Base-by-base conservation (phyloP, 2,797 vertebrate species). In the Clarias pachynema region DNA sequence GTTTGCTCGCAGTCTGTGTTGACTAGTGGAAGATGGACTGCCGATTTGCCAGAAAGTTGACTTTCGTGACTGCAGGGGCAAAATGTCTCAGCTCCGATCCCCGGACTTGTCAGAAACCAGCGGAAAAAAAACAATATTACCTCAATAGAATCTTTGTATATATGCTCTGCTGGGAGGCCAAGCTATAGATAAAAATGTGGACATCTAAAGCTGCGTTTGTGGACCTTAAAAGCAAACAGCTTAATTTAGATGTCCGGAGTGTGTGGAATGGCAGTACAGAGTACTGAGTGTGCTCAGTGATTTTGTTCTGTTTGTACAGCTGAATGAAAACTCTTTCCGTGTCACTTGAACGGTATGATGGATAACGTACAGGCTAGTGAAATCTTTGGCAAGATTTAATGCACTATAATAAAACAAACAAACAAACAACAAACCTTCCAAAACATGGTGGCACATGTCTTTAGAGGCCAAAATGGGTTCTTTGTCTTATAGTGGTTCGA, bases 301-400 rank as follows among this genome's bases (percentile, higher is more conserved):
- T 92, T 65, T 84, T 53, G 89, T 84, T 83, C 74, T 94, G 92
- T 94, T 94, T 95, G 92, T 88, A 93, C 93, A 94, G 93, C 93
- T 94, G 93, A 90, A 80, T 24, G 22, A 80, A 90, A 83, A 53
- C 57, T 84, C 87, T 90, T 90, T 90, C 91, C 91, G 86, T 88
- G 91, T 88, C 92, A 56, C 10, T 24, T 56, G 92, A 91, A 91
- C 92, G 91, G 86, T 31, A 89, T 91, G 89, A 89, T 91, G 91
- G 92, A 92, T 91, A 91, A 88, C 15, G 87, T 92, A 91, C 16
- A 57, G 57, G 44, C 56, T 20, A 44, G 57, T 31, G 22, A 79
- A 16, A 57, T 37, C 49, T 68, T 77, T 29, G 34, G 34, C 24
- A 37, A 20, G 16, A 57, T 29, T 73, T 72, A 60, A 73, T 73